Base-by-base conservation (phyloP, 2,113 vertebrate species). In the Genyomyrus donnyi region DNA sequence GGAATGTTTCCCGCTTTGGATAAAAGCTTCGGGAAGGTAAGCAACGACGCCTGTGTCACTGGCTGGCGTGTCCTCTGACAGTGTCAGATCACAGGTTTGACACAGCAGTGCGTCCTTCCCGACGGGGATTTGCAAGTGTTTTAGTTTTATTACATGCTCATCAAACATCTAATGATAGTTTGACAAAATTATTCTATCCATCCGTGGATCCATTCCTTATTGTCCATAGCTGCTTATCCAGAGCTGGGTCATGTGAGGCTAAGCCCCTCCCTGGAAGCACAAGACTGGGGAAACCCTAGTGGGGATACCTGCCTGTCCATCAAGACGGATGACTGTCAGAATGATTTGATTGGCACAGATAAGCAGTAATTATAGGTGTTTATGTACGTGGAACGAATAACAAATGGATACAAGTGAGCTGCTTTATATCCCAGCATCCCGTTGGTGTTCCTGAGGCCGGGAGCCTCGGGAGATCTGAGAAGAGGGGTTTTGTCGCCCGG, bases 111-210 rank as follows among this genome's bases (percentile, higher is more conserved):
- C 4, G 1, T 19, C 11, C 70, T 39, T 35, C 70, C 35, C 1
- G 0, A 31, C 35, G 2, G 17, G 74, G 5, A 42, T 80, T 80
- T 91, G 93, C 92, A 91, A 92, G 87, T 48, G 87, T 92, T 93
- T 92, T 88, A 89, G 91, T 93, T 92, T 93, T 91, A 92, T 92
- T 94, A 94, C 91, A 94, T 56, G 91, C 92, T 88, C 93, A 95
- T 94, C 93, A 92, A 46, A n/a, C 45, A 92, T 90, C 90, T 92
- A 91, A 92, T 92, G 92, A 91, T 24, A 85, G 3, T 46, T 85
- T 77, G 74, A 39, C 35, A 80, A 42, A 39, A 80, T 19, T 6
- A 17, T 39, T 80, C 74, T 8, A 80, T 39, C 35, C 74, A 80
- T 39, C 74, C 15, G 35, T 80, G 35, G 35, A 19, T 80, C 74